phyloP scores from a whole-genome alignment of 2,113 vertebrate genomes.

The Aptenodytes patagonicus region DNA sequence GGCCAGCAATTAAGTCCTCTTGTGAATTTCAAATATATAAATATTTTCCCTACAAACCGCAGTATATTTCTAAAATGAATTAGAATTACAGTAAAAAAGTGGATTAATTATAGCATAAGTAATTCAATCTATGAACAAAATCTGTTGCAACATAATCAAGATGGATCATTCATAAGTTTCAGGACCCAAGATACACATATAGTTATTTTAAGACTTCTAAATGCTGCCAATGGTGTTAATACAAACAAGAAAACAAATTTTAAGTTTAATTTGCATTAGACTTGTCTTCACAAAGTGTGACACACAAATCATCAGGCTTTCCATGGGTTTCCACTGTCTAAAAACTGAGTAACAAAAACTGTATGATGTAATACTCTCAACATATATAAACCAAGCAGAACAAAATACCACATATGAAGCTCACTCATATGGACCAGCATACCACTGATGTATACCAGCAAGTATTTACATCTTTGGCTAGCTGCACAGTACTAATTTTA shows the following conservation, averaged over 20 bases:
- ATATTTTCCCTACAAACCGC: neutral
- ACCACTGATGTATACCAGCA: neutral
- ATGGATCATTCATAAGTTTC: neutral
- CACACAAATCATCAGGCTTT: neutral
- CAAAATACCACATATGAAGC: neutral
- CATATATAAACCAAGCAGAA: neutral
- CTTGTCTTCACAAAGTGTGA: neutral
- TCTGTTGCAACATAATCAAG: neutral
- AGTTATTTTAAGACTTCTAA: neutral
- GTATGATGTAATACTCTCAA: neutral
- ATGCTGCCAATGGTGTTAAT: neutral
- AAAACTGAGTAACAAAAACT: neutral
- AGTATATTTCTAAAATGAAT: neutral
- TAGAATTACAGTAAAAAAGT: neutral
- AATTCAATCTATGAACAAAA: neutral
- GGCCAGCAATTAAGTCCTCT: neutral
- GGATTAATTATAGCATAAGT: neutral
- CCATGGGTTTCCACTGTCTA: neutral
- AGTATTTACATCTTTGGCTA: neutral
- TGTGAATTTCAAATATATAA: neutral
- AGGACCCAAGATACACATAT: neutral
- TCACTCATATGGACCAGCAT: neutral
- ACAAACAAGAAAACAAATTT: neutral
- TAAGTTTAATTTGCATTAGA: neutral
- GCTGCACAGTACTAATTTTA: neutral